A percentile compares a stretch with the other conserved stretches of the same genome.
phyloP scores from a whole-genome alignment of 1,140 invertebrate species.

The Odontomachus brunneus region DNA sequence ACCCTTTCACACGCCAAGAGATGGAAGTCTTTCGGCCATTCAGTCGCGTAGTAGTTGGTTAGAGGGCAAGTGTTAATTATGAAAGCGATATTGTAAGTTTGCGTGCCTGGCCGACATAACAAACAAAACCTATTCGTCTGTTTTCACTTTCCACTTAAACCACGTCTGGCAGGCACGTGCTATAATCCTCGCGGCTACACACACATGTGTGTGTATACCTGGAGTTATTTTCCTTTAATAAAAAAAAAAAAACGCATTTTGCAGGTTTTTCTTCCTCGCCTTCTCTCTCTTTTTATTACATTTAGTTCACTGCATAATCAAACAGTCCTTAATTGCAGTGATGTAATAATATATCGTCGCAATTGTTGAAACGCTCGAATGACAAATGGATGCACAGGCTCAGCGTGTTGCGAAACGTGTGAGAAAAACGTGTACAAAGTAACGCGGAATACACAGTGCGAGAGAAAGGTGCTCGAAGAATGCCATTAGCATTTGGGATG shows the following conservation, averaged over 20 bases:
- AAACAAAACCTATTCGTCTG: slow-evolving; percentile 4
- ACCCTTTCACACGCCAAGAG: background rate
- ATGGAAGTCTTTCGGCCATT: background rate
- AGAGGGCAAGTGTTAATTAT: slow-evolving; percentile 8
- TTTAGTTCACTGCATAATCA: slow-evolving; percentile 25
- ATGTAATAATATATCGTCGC: slow-evolving; percentile 17
- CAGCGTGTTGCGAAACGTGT: slow-evolving; percentile 29
- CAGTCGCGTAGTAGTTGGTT: background rate
- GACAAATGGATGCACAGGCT: slow-evolving; percentile 31
- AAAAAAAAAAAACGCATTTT: background rate
- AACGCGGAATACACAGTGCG: slow-evolving; percentile 27
- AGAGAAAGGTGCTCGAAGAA: slow-evolving; percentile 47
- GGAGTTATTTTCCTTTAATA: background rate
- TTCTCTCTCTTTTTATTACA: background rate
- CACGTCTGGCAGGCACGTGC: background rate
- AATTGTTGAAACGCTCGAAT: slow-evolving; percentile 25
- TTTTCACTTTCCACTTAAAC: slow-evolving; percentile 44
- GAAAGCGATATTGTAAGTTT: slow-evolving; percentile 25
- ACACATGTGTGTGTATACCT: background rate
- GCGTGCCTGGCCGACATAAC: background rate
- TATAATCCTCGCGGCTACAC: background rate
- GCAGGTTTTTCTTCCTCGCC: background rate
- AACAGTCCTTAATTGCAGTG: slow-evolving; percentile 10
- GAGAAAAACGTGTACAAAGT: slow-evolving; percentile 35
- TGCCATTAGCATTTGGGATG: slow-evolving; percentile 51